phyloP scores from a whole-genome alignment of 2,888 invertebrate species.

The Chelonus formosanus region DNA sequence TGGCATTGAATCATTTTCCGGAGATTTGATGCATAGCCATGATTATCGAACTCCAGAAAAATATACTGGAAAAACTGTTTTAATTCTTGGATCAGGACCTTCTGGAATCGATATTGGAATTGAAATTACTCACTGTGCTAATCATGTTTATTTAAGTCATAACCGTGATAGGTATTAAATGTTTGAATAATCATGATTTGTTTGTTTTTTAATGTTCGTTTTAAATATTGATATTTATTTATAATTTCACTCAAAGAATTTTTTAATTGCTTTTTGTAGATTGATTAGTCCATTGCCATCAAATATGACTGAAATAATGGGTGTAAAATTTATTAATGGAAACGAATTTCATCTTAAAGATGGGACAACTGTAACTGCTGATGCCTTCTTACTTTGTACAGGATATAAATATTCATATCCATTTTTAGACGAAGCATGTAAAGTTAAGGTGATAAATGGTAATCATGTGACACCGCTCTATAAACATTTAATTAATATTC shows the following conservation, averaged over 20 bases:
- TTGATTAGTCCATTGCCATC: slow-evolving; percentile 66
- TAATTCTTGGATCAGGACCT: slow-evolving; percentile 77
- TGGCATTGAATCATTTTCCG: slow-evolving; percentile 67
- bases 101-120: slow-evolving; percentile 79
- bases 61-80: slow-evolving; percentile 70
- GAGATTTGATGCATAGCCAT: slow-evolving; percentile 76
- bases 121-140: slow-evolving; percentile 69
- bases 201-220: slow-evolving; percentile 11
- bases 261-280: slow-evolving; percentile 39
- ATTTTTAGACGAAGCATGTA: slow-evolving; percentile 73
- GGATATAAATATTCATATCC: slow-evolving; percentile 79
- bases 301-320: slow-evolving; percentile 69
- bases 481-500: slow-evolving; percentile 79
- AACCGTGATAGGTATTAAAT: slow-evolving; percentile 63
- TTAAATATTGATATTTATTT: neutral
- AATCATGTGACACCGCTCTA: slow-evolving; percentile 77
- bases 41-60: slow-evolving; percentile 74
- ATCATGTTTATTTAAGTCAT: slow-evolving; percentile 69
- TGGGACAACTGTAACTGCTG: slow-evolving; percentile 70
- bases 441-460: slow-evolving; percentile 69
- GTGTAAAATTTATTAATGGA: slow-evolving; percentile 66
- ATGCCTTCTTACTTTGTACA: slow-evolving; percentile 77
- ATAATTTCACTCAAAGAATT: neutral
- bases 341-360: slow-evolving; percentile 71
- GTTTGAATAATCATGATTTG: neutral